These are phyloP conservation scores for Otolemur garnettii DNA, from an alignment of 2,113 vertebrate species.

Conservation along the genomic window DNA sequence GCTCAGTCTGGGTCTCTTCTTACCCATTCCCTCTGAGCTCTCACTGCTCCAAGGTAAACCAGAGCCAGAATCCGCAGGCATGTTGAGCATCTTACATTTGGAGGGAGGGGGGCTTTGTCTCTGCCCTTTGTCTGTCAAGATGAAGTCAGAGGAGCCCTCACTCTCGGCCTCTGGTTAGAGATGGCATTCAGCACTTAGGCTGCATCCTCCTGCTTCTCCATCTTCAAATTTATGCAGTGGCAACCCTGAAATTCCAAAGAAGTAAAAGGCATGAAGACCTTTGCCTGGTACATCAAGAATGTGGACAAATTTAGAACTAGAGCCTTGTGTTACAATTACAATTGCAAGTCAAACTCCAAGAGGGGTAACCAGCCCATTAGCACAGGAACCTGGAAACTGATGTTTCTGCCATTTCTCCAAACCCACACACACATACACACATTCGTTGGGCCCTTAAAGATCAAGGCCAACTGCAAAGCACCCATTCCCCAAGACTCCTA, in stretches of 20 bases:
- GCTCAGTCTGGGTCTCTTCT: not conserved
- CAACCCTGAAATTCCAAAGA: slow-evolving; percentile 86
- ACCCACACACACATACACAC: slow-evolving; percentile 77
- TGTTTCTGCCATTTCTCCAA: slow-evolving; percentile 84
- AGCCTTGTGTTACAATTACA: slow-evolving; percentile 81
- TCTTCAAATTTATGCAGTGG: slow-evolving; percentile 83
- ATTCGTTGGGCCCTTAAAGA: slow-evolving; percentile 86
- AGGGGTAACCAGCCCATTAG: slow-evolving; percentile 88
- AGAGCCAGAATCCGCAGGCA: not conserved
- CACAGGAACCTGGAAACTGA: slow-evolving; percentile 85
- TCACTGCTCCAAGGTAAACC: not conserved
- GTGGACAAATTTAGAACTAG: slow-evolving; percentile 83
- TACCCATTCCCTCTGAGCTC: not conserved
- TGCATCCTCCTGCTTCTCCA: slow-evolving; percentile 51
- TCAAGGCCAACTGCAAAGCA: slow-evolving; percentile 89
- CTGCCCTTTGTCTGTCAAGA: not conserved
- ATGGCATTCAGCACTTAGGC: slow-evolving; percentile 72
- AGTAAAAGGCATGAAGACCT: slow-evolving; percentile 86
- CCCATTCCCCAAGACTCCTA: slow-evolving; percentile 90
- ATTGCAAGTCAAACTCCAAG: slow-evolving; percentile 86
- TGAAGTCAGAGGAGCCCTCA: not conserved
- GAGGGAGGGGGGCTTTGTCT: slow-evolving; percentile 4
- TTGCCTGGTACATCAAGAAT: slow-evolving; percentile 85
- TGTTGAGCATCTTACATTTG: not conserved
- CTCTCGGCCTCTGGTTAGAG: slow-evolving; percentile 11